These are phyloP conservation scores for Antigone vipio DNA, from an alignment of 2,113 vertebrate genomes.

Conservation along the genomic window DNA sequence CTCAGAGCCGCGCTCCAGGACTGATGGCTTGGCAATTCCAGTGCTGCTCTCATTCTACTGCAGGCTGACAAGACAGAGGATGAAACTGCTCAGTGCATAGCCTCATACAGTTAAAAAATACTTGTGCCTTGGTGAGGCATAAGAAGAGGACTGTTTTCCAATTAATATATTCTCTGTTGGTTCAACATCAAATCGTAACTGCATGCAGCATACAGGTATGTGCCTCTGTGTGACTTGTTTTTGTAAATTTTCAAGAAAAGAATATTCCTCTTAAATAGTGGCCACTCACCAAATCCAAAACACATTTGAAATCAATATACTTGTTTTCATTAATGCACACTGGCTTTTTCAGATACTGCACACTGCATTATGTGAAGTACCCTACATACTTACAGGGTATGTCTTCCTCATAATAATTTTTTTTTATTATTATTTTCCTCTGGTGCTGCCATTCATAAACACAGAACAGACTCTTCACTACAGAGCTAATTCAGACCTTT, in stretches of 20 bases:
- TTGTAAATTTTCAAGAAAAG: not conserved
- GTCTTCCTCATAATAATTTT: not conserved
- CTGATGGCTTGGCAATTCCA: not conserved
- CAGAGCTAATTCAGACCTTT: not conserved
- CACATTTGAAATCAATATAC: not conserved
- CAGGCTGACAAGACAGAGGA: not conserved
- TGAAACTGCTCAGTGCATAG: not conserved
- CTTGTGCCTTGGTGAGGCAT: not conserved
- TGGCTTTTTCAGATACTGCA: not conserved
- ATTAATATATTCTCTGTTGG: not conserved
- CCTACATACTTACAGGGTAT: not conserved
- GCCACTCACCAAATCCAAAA: not conserved
- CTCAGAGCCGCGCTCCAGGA: not conserved
- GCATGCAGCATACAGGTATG: not conserved
- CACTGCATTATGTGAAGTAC: not conserved
- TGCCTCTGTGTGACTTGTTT: not conserved
- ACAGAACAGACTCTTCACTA: not conserved
- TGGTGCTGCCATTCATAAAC: not conserved
- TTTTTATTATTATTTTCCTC: not conserved
- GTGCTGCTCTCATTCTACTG: not conserved
- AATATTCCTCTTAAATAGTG: not conserved
- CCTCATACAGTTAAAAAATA: not conserved
- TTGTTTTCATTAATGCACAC: not conserved
- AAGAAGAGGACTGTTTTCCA: not conserved
- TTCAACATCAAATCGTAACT: not conserved